These are phyloP conservation scores for Enteromius trimaculatus DNA, from an alignment of 2,797 vertebrate species.

Conservation along the genomic window DNA sequence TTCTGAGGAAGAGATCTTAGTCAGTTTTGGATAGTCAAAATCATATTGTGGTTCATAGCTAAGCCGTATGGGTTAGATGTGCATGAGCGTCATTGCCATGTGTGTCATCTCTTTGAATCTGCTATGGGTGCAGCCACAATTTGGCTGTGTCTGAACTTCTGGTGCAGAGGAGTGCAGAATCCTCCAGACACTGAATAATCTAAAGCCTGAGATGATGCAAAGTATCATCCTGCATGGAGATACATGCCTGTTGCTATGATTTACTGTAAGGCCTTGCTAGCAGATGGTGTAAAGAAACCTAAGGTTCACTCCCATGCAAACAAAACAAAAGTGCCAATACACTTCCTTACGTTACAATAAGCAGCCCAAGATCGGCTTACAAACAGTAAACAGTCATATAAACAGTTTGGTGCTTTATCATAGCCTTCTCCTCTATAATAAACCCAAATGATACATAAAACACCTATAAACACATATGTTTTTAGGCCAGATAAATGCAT, in stretches of 20 bases:
- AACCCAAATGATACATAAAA: constrained; percentile 3
- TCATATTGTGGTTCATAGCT: constrained; percentile 11
- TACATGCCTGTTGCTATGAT: constrained; percentile 67
- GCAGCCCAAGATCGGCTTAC: constrained; percentile 9
- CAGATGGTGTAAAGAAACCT: constrained; percentile 71
- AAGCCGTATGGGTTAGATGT: constrained; percentile 25
- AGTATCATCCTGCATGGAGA: constrained; percentile 74
- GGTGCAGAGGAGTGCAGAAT: constrained; percentile 52
- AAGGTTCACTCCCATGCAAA: constrained; percentile 26
- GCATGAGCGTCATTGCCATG: constrained; percentile 58
- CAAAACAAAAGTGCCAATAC: constrained; percentile 25
- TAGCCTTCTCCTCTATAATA: not conserved
- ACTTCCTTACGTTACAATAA: constrained; percentile 25
- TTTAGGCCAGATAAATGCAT: not conserved
- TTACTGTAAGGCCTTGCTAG: constrained; percentile 68
- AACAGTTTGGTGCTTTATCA: constrained; percentile 17
- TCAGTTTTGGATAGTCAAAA: not conserved
- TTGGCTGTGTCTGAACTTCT: constrained; percentile 39
- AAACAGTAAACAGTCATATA: constrained; percentile 39
- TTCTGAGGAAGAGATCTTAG: not conserved
- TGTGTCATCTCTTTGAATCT: constrained; percentile 57
- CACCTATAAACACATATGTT: not conserved
- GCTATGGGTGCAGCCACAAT: not conserved
- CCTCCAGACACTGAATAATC: constrained; percentile 74
- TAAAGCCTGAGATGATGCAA: constrained; percentile 74